Conservation (phyloP, 2,797 vertebrate genomes). For the Acanthis flammea region DNA sequence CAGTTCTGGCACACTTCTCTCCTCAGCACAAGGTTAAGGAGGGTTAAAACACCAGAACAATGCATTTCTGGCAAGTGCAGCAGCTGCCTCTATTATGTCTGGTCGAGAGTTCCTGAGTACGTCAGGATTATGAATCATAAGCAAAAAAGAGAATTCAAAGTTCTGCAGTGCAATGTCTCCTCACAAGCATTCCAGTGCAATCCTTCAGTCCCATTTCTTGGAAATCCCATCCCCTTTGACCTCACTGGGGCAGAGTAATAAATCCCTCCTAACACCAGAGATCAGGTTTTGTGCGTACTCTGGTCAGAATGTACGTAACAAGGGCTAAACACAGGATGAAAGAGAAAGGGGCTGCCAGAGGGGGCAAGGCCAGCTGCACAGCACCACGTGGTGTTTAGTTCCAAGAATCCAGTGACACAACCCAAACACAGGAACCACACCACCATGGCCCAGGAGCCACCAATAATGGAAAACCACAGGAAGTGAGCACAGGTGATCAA, state of each 20-base stretch:
- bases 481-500: not conserved
- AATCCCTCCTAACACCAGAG: not conserved
- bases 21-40: not conserved
- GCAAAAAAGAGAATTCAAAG: not conserved
- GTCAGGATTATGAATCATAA: constrained; percentile 1
- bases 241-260: not conserved
- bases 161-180: not conserved
- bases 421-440: not conserved
- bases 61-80: not conserved
- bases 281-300: not conserved
- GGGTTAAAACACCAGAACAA: constrained; percentile 2
- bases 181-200: not conserved
- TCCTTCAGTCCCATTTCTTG: not conserved
- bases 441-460: not conserved
- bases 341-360: not conserved
- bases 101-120: not conserved
- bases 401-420: not conserved
- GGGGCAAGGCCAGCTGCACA: not conserved
- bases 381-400: not conserved
- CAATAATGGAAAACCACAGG: not conserved
- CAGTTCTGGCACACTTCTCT: not conserved
- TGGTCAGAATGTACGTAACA: not conserved
- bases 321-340: not conserved
- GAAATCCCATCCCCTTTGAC: not conserved
- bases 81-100: constrained; percentile 7